Conservation (phyloP, 2,797 vertebrate genomes). For the Esox lucius region DNA sequence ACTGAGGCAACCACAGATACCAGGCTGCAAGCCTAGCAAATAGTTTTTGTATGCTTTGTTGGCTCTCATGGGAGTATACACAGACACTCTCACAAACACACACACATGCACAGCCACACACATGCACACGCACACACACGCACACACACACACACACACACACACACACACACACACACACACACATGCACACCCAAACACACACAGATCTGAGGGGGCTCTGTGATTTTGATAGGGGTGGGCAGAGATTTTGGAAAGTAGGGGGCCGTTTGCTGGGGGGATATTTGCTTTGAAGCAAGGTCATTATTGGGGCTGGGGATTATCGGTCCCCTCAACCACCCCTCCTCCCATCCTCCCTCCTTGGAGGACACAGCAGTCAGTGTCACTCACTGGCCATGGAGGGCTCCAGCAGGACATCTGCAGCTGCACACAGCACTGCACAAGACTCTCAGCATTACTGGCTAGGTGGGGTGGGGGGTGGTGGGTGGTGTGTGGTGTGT, state of each 20-base stretch:
- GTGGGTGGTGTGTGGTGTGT: neutral
- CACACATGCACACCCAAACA: constrained; percentile 3
- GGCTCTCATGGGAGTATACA: neutral
- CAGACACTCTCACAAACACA: neutral
- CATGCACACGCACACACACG: no score
- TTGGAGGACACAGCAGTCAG: constrained; percentile 54
- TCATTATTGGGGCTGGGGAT: constrained; percentile 62
- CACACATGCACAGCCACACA: neutral
- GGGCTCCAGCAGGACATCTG: constrained; percentile 3
- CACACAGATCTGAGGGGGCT: neutral
- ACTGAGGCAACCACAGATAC: neutral
- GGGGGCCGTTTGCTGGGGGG: neutral
- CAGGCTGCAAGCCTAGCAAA: neutral
- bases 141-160: neutral
- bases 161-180: neutral
- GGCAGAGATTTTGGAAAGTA: constrained; percentile 10
- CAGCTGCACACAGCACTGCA: neutral
- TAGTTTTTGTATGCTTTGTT: neutral
- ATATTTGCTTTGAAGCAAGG: constrained; percentile 35
- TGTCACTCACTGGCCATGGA: constrained; percentile 53
- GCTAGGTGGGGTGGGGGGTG: neutral
- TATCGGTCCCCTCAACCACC: constrained; percentile 36
- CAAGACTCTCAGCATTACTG: neutral
- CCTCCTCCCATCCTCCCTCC: constrained; percentile 21
- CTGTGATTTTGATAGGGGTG: neutral